Evolutionary conservation across 2,113 vertebrate genomes (phyloP).

Genomic region (Anoplopoma fimbria): DNA sequence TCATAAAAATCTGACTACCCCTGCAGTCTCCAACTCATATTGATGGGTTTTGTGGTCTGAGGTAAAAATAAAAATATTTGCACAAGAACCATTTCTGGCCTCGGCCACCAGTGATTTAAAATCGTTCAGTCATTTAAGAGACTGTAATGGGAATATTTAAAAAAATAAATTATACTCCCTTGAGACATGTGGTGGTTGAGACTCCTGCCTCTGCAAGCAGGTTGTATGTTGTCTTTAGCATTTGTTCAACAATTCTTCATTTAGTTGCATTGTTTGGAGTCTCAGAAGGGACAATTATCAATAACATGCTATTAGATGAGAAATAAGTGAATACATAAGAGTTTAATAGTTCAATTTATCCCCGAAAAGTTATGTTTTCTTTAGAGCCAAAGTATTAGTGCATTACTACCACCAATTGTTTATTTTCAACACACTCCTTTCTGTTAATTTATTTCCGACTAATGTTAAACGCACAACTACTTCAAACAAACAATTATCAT

Average conservation of each 20-base stretch:
- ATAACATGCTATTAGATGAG: background rate
- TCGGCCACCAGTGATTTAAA: slow-evolving; percentile 44
- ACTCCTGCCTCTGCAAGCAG: background rate
- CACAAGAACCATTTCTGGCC: slow-evolving; percentile 49
- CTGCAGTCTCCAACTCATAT: slow-evolving; percentile 34
- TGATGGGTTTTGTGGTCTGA: slow-evolving; percentile 48
- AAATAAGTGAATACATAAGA: background rate
- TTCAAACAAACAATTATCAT: background rate
- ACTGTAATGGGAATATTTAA: slow-evolving; percentile 49
- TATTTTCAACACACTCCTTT: background rate
- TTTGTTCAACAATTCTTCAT: background rate
- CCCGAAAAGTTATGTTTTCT: background rate
- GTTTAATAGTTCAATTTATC: background rate
- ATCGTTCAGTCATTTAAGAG: slow-evolving; percentile 34
- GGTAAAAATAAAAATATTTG: slow-evolving; percentile 55
- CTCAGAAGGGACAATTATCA: background rate
- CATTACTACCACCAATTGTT: background rate
- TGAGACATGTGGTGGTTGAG: slow-evolving; percentile 10
- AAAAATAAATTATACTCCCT: slow-evolving; percentile 16
- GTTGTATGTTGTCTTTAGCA: background rate
- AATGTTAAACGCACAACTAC: background rate
- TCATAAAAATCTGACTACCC: background rate
- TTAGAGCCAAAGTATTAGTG: background rate
- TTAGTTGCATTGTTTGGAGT: background rate
- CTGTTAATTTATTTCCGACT: background rate